phyloP scores from a whole-genome alignment of 2,797 vertebrate genomes.

The Monodelphis domestica region DNA sequence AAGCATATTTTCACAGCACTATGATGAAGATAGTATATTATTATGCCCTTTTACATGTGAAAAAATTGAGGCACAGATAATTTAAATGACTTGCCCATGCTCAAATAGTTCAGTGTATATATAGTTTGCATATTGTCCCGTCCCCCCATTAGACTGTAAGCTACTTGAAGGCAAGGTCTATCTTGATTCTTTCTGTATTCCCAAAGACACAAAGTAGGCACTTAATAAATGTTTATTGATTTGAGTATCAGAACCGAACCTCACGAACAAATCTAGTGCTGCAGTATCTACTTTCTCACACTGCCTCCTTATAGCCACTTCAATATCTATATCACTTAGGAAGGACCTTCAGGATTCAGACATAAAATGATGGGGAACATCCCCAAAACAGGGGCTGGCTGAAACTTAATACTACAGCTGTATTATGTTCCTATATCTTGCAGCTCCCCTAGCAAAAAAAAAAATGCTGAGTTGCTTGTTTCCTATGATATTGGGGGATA shows the following conservation, averaged over 20 bases:
- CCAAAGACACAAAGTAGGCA: background rate
- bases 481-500: background rate
- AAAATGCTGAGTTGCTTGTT: background rate
- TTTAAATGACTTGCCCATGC: background rate
- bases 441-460: background rate
- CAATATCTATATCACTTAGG: background rate
- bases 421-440: background rate
- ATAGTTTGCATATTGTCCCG: background rate
- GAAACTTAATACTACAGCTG: background rate
- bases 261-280: background rate
- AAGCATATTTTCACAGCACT: background rate
- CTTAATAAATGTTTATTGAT: background rate
- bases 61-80: background rate
- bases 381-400: background rate
- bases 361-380: background rate
- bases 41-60: background rate
- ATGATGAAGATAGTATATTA: background rate
- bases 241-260: background rate
- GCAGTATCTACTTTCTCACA: background rate
- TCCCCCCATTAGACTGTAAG: background rate
- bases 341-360: background rate
- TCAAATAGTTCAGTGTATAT: background rate
- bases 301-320: background rate
- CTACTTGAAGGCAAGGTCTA: background rate
- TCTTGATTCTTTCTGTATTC: background rate